Conservation (phyloP, 2,888 invertebrate species). For the Parapristionchus giblindavisi region DNA sequence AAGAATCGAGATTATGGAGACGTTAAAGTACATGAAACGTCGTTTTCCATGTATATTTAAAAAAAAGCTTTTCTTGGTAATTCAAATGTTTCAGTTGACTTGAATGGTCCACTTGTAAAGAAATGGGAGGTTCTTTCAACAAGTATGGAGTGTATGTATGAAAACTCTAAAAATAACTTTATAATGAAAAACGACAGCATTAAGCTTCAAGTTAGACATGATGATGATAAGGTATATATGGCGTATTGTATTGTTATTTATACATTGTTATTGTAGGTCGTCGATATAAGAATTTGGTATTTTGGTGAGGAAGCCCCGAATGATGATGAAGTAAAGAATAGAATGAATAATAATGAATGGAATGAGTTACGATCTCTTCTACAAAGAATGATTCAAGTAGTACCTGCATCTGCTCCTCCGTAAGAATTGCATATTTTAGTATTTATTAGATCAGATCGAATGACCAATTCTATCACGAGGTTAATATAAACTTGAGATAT, state of each 20-base stretch:
- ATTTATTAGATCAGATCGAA: not conserved
- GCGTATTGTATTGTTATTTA: not conserved
- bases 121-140: slow-evolving; percentile 16
- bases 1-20: slow-evolving; percentile 30
- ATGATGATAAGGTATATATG: not conserved
- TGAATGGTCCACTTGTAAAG: slow-evolving; percentile 4
- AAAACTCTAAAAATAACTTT: not conserved
- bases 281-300: not conserved
- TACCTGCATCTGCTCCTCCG: slow-evolving; percentile 6
- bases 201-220: not conserved
- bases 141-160: slow-evolving; percentile 1
- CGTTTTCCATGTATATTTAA: slow-evolving; percentile 11
- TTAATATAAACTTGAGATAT: not conserved
- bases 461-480: not conserved
- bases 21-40: slow-evolving; percentile 21
- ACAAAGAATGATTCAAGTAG: not conserved
- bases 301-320: slow-evolving; percentile 5
- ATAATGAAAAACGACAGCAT: slow-evolving; percentile 21
- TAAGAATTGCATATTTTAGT: not conserved
- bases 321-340: slow-evolving; percentile 4
- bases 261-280: not conserved
- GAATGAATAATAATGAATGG: slow-evolving; percentile 18
- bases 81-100: slow-evolving; percentile 13
- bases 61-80: not conserved
- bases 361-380: slow-evolving; percentile 4